These are phyloP conservation scores for Plestiodon gilberti DNA, from an alignment of 2,113 vertebrate species.

Conservation along the genomic window DNA sequence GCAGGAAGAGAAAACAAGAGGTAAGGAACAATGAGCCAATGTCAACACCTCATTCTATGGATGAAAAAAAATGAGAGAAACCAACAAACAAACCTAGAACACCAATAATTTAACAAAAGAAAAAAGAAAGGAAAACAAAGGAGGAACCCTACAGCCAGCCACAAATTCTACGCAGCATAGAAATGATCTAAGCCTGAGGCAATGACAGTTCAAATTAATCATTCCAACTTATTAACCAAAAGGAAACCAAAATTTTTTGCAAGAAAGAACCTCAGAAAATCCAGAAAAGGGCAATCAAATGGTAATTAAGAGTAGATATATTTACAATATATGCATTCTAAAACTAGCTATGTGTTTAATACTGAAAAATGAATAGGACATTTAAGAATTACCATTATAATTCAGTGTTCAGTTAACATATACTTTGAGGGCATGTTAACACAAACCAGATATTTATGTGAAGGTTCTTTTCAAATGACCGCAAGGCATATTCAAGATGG, in stretches of 20 bases:
- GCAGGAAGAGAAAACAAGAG: rapidly evolving
- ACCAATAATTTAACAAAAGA: background rate
- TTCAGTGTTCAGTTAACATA: background rate
- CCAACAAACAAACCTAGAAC: too few relatives aligned
- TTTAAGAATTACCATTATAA: conserved; percentile 26
- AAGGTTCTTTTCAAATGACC: background rate
- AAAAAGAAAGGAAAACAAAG: background rate
- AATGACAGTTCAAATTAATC: background rate
- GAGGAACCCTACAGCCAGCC: background rate
- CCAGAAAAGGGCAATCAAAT: conserved; percentile 4
- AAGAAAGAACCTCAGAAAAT: conserved; percentile 3
- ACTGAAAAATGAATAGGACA: conserved; percentile 27
- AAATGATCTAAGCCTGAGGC: background rate
- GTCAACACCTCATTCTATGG: background rate
- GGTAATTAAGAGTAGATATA: background rate
- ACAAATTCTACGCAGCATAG: background rate
- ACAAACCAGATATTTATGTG: background rate
- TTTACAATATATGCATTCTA: conserved; percentile 29
- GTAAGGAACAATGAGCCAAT: conserved; percentile 27
- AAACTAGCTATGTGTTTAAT: conserved; percentile 37
- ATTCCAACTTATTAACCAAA: conserved; percentile 3
- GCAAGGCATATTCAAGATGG: background rate
- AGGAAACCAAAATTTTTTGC: background rate
- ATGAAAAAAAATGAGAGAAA: background rate
- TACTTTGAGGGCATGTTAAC: background rate